Evolutionary conservation across 37 sponge, comb jelly and placozoan genomes (phyloP).

Genomic region (Aplysina aerophoba): DNA sequence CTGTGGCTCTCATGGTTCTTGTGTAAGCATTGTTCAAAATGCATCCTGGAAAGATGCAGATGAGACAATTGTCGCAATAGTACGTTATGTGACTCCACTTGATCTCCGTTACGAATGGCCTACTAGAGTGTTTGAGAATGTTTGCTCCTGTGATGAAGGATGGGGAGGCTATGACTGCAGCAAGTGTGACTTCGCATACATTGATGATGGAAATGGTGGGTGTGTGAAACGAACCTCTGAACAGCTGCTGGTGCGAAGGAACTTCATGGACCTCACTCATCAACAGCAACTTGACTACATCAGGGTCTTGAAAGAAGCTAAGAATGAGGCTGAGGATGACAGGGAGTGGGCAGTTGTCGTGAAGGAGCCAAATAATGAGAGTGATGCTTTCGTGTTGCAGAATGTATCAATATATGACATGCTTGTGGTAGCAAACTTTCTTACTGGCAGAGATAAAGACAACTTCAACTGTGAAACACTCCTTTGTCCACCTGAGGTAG

Average conservation of each 20-base stretch:
- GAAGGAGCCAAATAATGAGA: not conserved
- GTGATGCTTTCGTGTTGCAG: not conserved
- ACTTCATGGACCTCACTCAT: not conserved
- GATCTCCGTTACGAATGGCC: not conserved
- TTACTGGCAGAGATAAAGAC: not conserved
- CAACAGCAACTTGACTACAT: not conserved
- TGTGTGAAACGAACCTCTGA: not conserved
- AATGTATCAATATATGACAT: constrained; percentile 32
- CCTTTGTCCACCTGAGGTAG: too few relatives aligned
- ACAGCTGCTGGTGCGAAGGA: not conserved
- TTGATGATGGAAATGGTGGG: too few relatives aligned
- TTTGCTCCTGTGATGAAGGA: not conserved
- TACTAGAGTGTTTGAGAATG: not conserved
- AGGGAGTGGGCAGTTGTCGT: constrained; percentile 9
- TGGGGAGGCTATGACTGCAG: not conserved
- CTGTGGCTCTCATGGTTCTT: too few relatives aligned
- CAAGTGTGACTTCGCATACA: constrained; percentile 1
- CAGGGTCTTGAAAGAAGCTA: not conserved
- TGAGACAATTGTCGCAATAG: too few relatives aligned
- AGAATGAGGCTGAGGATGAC: not conserved
- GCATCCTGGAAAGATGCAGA: too few relatives aligned
- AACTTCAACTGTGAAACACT: not conserved
- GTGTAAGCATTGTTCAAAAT: too few relatives aligned
- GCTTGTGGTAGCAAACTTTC: not conserved
- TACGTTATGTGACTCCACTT: too few relatives aligned